A percentile compares a stretch with the other conserved stretches of the same genome.
Conservation (phyloP, 2,888 invertebrate species). For the Eulithis prunata region DNA sequence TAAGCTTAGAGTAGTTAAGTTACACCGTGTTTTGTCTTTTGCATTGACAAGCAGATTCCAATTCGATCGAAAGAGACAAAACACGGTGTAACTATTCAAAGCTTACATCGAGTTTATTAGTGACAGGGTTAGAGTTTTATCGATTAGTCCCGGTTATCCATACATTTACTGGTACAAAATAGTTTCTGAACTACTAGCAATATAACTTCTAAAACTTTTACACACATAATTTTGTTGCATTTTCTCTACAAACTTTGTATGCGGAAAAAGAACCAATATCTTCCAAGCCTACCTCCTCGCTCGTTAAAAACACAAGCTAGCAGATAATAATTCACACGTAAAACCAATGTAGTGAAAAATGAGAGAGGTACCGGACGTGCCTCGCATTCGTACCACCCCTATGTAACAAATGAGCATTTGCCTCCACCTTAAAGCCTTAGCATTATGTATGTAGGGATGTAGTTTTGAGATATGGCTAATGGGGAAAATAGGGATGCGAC, state of each 20-base stretch:
- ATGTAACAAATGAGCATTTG: constrained; percentile 78
- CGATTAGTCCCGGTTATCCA: too few species aligned
- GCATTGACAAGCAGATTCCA: too few species aligned
- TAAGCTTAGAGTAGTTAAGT: too few species aligned
- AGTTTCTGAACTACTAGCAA: not conserved
- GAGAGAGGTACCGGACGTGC: constrained; percentile 77
- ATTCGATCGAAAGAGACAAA: too few species aligned
- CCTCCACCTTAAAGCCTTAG: constrained; percentile 54
- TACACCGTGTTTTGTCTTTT: too few species aligned
- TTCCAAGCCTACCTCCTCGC: constrained; percentile 28
- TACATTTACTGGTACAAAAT: not conserved
- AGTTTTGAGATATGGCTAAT: constrained; percentile 46
- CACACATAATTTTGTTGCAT: constrained; percentile 4
- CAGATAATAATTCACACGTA: constrained; percentile 82
- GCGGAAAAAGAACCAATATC: constrained; percentile 56
- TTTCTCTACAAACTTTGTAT: constrained; percentile 19
- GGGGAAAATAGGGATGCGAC: constrained; percentile 44
- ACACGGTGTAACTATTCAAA: too few species aligned
- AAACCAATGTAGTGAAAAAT: constrained; percentile 84
- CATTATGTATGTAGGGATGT: constrained; percentile 43
- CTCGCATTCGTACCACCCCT: constrained; percentile 64
- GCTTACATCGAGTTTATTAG: too few species aligned
- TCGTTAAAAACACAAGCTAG: constrained; percentile 41
- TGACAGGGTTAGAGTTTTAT: too few species aligned
- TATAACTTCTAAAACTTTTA: not conserved